Evolutionary conservation across 2,113 vertebrate species (phyloP).

Genomic region (Rhea pennata): DNA sequence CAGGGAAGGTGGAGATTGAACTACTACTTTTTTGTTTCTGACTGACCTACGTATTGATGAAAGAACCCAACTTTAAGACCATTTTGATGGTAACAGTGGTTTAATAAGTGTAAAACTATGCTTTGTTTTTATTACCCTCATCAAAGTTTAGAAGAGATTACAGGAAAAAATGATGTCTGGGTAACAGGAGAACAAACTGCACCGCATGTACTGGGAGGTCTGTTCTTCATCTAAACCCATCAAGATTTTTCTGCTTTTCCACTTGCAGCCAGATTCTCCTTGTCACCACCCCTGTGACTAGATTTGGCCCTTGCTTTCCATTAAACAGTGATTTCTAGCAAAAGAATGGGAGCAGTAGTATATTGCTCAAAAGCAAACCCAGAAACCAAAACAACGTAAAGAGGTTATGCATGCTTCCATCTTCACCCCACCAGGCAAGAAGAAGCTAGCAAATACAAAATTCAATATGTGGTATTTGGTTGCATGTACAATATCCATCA

Average conservation of each 20-base stretch:
- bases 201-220: not conserved
- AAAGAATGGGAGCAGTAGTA: not conserved
- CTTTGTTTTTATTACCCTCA: not conserved
- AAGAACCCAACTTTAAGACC: not conserved
- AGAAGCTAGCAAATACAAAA: not conserved
- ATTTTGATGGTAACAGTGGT: not conserved
- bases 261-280: not conserved
- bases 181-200: not conserved
- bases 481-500: not conserved
- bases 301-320: not conserved
- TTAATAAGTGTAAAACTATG: not conserved
- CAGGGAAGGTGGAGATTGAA: not conserved
- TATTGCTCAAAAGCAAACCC: not conserved
- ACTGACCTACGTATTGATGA: constrained; percentile 14
- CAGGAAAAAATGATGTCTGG: not conserved
- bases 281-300: not conserved
- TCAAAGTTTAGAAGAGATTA: not conserved
- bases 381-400: not conserved
- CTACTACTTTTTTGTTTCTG: constrained; percentile 10
- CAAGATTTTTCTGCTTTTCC: not conserved
- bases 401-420: not conserved
- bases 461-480: not conserved
- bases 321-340: not conserved
- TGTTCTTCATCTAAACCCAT: not conserved
- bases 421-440: not conserved